Base-by-base conservation (phyloP, 2,113 vertebrate genomes). In the Tichodroma muraria region DNA sequence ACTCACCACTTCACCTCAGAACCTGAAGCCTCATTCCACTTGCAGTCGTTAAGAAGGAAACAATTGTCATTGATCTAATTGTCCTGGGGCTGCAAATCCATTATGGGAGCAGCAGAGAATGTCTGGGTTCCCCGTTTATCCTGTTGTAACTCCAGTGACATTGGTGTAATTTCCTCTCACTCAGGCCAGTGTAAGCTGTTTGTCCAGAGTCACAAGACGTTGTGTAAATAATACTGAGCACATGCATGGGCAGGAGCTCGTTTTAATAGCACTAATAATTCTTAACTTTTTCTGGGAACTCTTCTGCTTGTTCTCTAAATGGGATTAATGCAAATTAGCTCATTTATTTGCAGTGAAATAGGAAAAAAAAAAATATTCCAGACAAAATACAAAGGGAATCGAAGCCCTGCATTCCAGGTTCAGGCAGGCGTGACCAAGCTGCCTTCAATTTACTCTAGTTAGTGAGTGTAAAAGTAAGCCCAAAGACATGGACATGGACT, bases 401-500 rank as follows among this genome's bases (percentile, higher is more conserved):
- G 25, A 90, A 96, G 88, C 69, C 60, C 73, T 86, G 88, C 96
- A 96, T 96, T 96, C 96, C 94, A 92, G 68, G 88, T 92, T 93
- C 94, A 96, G 64, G 92, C 92, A 93, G 88, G 90, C 96, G 94
- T 96, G 96, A 96, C 96, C 96, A 92, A 90, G 80, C 94, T 96
- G 96, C 96, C 95, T 93, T 95, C 95, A 94, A 75, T 96, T 95
- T 93, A 25, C 68, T 88, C 85, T 15, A 49, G 94, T 86, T 88
- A 88, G 90, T 59, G 71, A 94, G 85, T 31, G 33, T 65, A 28
- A 80, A 61, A 94, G 92, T 89, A 31, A 94, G 35, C 86, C 49
- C 94, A 84, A 95, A 96, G 95, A 95, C 72, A n/a, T 13, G 92
- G 96, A 94, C 30, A 47, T 95, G 95, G 95, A 95, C 38, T 91